Conservation (phyloP, 2,797 vertebrate species). For the Champsocephalus gunnari region DNA sequence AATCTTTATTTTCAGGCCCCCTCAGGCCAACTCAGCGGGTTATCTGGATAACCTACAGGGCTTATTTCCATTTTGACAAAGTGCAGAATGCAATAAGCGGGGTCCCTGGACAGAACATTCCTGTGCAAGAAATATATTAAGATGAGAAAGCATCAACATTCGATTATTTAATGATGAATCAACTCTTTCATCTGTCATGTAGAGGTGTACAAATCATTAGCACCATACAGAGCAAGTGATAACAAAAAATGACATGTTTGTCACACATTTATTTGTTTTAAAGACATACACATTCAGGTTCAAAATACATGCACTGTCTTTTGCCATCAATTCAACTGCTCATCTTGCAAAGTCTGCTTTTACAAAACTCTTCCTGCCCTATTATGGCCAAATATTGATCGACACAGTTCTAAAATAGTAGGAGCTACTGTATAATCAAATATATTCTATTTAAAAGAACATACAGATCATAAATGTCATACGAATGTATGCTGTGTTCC, state of each 20-base stretch:
- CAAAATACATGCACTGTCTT: neutral
- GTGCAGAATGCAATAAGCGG: constrained; percentile 4
- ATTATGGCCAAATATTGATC: neutral
- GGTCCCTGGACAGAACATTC: no score
- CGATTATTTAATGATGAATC: neutral
- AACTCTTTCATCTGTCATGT: neutral
- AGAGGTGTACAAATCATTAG: neutral
- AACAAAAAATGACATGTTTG: neutral
- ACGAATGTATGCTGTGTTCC: neutral
- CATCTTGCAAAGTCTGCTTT: neutral
- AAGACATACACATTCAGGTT: neutral
- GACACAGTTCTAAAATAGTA: neutral
- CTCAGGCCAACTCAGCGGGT: constrained; percentile 22
- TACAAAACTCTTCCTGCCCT: neutral
- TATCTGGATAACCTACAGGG: constrained; percentile 26
- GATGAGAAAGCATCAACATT: neutral
- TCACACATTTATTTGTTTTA: neutral
- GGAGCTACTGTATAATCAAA: neutral
- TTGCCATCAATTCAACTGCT: neutral
- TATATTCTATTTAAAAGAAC: neutral
- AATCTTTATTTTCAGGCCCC: constrained; percentile 37
- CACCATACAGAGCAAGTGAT: neutral
- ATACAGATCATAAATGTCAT: neutral
- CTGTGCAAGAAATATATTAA: neutral
- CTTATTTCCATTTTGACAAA: constrained; percentile 1